These are phyloP conservation scores for Dissostichus mawsoni DNA, from an alignment of 2,113 vertebrate species.

Conservation along the genomic window DNA sequence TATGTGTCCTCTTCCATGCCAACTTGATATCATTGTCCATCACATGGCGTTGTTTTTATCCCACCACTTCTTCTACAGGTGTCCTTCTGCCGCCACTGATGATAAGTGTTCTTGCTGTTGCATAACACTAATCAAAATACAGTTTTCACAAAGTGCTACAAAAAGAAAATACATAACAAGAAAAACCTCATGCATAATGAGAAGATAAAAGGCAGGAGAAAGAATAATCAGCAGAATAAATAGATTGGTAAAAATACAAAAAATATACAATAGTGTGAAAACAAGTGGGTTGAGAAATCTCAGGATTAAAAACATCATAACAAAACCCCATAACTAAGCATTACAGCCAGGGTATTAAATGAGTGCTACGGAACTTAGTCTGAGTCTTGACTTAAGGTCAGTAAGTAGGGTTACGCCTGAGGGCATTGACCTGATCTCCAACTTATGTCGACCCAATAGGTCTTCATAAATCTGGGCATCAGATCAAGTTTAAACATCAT, in stretches of 20 bases:
- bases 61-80: neutral
- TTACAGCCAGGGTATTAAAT: neutral
- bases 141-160: constrained; percentile 9
- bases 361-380: neutral
- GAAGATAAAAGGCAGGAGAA: constrained; percentile 11
- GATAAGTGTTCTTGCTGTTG: constrained; percentile 8
- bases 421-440: constrained; percentile 37
- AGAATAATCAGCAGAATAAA: constrained; percentile 5
- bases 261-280: neutral
- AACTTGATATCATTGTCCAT: neutral
- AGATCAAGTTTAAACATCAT: constrained; percentile 31
- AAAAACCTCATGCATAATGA: constrained; percentile 4
- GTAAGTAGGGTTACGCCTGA: constrained; percentile 3
- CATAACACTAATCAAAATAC: constrained; percentile 17
- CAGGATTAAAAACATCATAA: constrained; percentile 28
- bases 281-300: neutral
- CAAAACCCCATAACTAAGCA: neutral
- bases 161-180: constrained; percentile 13
- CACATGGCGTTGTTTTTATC: neutral
- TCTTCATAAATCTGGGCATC: constrained; percentile 23
- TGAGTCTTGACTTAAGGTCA: constrained; percentile 25
- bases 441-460: neutral
- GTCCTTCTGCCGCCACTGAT: neutral
- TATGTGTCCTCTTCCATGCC: neutral
- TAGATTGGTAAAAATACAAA: neutral